These are phyloP conservation scores for Hetaerina americana DNA, from an alignment of 1,140 invertebrate genomes.

Conservation along the genomic window DNA sequence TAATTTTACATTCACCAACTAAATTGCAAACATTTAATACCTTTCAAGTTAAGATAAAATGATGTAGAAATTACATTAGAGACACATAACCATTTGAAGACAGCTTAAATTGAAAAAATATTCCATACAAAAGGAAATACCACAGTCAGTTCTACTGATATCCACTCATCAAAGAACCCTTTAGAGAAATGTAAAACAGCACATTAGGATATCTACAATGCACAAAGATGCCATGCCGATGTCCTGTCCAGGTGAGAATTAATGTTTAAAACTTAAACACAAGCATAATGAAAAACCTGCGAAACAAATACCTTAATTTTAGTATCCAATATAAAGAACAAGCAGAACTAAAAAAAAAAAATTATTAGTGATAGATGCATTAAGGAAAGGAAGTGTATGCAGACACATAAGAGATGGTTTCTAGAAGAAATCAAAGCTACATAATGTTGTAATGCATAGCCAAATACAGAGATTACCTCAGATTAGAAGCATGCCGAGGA, in stretches of 20 bases:
- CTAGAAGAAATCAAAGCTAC: background rate
- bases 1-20: too few relatives aligned
- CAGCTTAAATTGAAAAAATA: too few relatives aligned
- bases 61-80: too few relatives aligned
- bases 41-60: too few relatives aligned
- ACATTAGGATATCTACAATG: background rate
- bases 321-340: slow-evolving; percentile 7
- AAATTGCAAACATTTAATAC: too few relatives aligned
- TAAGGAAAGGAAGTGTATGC: background rate
- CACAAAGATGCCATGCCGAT: background rate
- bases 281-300: background rate
- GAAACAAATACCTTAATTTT: background rate
- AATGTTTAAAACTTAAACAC: background rate
- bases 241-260: background rate
- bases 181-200: background rate
- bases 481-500: too few relatives aligned
- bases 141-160: background rate
- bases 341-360: slow-evolving; percentile 3
- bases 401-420: background rate
- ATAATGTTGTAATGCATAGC: background rate
- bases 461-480: too few relatives aligned
- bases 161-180: background rate
- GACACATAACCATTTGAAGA: too few relatives aligned
- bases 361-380: too few relatives aligned
- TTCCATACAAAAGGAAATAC: too few relatives aligned